A percentile compares a stretch with the other conserved stretches of the same genome.
phyloP scores from a whole-genome alignment of 1,140 invertebrate genomes.

The Lepidotrigona ventralis region DNA sequence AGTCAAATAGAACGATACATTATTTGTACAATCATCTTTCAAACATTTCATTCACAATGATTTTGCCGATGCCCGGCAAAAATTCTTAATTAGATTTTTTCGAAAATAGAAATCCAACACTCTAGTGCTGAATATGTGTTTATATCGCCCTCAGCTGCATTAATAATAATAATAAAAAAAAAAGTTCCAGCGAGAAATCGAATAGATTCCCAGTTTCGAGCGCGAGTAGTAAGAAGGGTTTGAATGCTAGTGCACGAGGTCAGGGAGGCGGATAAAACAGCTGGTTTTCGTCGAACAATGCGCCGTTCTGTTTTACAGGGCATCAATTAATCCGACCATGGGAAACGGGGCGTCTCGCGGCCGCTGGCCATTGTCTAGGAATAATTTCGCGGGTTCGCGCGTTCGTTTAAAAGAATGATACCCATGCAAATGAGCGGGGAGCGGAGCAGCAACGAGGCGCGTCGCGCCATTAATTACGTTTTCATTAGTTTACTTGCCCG shows the following conservation, averaged over 20 bases:
- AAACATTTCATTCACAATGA: too few species aligned
- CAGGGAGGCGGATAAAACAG: background rate
- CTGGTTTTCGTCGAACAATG: conserved; percentile 10
- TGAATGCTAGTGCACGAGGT: too few species aligned
- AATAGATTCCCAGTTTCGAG: too few species aligned
- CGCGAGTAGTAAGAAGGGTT: background rate
- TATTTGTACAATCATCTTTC: too few species aligned
- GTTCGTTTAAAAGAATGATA: conserved; percentile 67
- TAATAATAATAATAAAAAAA: too few species aligned
- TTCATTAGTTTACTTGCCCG: conserved; percentile 52
- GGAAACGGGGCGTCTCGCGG: background rate
- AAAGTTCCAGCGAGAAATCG: background rate
- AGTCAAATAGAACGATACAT: too few species aligned
- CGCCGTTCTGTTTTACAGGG: conserved; percentile 4
- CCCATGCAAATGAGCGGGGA: conserved; percentile 67
- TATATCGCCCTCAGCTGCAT: too few species aligned
- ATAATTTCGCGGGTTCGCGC: conserved; percentile 32
- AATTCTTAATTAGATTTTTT: too few species aligned
- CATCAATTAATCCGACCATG: conserved; percentile 22
- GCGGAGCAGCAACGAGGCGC: background rate
- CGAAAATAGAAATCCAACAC: too few species aligned
- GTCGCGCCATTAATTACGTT: conserved; percentile 52
- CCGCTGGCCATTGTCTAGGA: conserved; percentile 19
- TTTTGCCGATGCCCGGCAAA: too few species aligned
- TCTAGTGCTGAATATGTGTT: too few species aligned